Percentiles rank a stretch among this genome's conserved stretches.
Evolutionary conservation across 2,797 vertebrate genomes (phyloP).

Genomic region (Onychomys torridus): DNA sequence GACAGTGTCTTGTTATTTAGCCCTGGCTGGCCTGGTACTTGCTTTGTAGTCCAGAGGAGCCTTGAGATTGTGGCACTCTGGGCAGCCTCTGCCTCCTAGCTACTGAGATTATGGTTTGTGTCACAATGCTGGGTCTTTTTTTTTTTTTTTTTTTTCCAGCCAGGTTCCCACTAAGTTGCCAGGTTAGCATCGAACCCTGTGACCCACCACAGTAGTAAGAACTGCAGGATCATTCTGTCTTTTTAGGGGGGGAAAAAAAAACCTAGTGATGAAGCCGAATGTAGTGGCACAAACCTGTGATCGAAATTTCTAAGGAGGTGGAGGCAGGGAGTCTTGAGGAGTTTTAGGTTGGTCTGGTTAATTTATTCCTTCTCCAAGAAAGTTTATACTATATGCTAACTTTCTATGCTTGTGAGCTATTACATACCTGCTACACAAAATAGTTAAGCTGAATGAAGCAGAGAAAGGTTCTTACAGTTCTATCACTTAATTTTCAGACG

Average conservation of each 20-base stretch:
- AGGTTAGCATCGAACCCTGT: neutral
- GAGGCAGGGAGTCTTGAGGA: neutral
- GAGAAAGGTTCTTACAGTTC: neutral
- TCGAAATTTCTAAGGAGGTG: neutral
- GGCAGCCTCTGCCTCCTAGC: neutral
- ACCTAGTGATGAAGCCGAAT: neutral
- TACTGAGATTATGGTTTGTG: neutral
- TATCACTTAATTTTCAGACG: neutral
- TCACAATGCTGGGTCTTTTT: neutral
- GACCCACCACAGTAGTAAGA: neutral
- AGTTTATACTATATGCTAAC: neutral
- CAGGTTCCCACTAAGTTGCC: neutral
- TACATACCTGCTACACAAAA: neutral
- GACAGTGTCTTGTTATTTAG: neutral
- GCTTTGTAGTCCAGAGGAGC: neutral
- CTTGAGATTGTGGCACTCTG: neutral
- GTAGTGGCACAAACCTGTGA: neutral
- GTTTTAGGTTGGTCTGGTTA: neutral
- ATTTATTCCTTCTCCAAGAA: neutral
- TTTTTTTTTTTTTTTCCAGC: too few relatives aligned
- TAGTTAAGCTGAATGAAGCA: neutral
- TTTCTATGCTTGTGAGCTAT: conserved; percentile 11
- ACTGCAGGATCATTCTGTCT: neutral
- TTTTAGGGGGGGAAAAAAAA: conserved; percentile 33
- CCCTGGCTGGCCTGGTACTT: neutral